These are phyloP conservation scores for Apotomis turbidana DNA, from an alignment of 2,888 invertebrate genomes.

Conservation along the genomic window DNA sequence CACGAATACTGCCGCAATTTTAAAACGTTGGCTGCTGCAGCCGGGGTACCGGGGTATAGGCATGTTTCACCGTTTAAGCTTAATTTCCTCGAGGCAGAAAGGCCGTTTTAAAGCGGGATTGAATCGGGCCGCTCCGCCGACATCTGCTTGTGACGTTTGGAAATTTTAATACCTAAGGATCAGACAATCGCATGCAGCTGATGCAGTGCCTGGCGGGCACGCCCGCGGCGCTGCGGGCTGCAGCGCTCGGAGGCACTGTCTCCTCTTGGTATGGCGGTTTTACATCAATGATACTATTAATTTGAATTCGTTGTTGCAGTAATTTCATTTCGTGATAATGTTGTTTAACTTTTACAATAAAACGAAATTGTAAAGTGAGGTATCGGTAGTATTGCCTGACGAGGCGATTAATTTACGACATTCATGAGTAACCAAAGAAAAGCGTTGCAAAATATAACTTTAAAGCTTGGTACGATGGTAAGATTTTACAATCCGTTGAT, in stretches of 20 bases:
- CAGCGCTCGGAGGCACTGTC: conserved; percentile 2
- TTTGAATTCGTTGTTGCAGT: neutral
- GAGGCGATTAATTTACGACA: too few species aligned
- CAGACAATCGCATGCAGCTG: conserved; percentile 54
- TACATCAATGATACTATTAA: conserved; percentile 11
- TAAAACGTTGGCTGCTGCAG: conserved; percentile 40
- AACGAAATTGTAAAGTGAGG: neutral
- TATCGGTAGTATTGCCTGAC: too few species aligned
- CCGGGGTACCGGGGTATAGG: conserved; percentile 43
- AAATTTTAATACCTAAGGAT: conserved; percentile 64
- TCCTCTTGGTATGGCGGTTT: neutral
- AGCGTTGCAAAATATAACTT: neutral
- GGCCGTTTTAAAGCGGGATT: conserved; percentile 62
- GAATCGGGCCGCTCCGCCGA: conserved; percentile 57
- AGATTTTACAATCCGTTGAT: neutral
- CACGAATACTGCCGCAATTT: conserved; percentile 45
- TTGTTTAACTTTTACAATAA: neutral
- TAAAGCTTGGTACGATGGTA: neutral
- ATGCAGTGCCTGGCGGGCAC: conserved; percentile 38
- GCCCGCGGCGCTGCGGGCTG: conserved; percentile 17
- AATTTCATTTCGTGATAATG: neutral
- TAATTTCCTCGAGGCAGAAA: conserved; percentile 59
- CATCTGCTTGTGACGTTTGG: conserved; percentile 62
- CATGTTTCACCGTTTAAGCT: conserved; percentile 52
- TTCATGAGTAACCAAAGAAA: neutral